Percentiles rank a stretch among this genome's conserved stretches.
These are phyloP conservation scores for Rapana venosa DNA, from an alignment of 2,888 invertebrate species.

Conservation along the genomic window DNA sequence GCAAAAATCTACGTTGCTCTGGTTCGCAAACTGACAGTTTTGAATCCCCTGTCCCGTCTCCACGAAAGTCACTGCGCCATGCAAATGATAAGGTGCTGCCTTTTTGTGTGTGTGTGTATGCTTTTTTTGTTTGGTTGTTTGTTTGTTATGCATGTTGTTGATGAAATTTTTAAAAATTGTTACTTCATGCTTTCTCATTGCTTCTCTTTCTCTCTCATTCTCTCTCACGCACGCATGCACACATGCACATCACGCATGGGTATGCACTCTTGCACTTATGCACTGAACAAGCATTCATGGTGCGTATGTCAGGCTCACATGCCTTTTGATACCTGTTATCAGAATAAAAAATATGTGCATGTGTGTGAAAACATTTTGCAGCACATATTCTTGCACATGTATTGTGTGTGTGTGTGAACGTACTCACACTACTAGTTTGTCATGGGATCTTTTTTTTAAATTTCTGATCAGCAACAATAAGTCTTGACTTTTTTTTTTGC, in stretches of 20 bases:
- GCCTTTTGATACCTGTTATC: too few relatives aligned
- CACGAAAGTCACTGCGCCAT: conserved; percentile 50
- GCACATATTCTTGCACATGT: too few relatives aligned
- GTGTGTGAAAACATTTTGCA: too few relatives aligned
- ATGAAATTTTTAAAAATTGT: neutral
- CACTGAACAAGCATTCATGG: too few relatives aligned
- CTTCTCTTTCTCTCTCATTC: neutral
- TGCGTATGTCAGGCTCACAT: too few relatives aligned
- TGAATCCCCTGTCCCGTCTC: conserved; percentile 65
- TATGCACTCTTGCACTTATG: neutral
- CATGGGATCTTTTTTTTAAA: too few relatives aligned
- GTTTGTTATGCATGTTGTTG: too few relatives aligned
- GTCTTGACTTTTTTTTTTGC: too few relatives aligned
- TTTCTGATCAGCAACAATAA: too few relatives aligned
- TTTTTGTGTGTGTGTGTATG: neutral
- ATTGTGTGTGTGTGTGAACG: too few relatives aligned
- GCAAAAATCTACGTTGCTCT: conserved; percentile 69
- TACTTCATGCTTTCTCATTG: neutral
- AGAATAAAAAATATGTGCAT: too few relatives aligned
- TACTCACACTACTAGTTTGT: too few relatives aligned
- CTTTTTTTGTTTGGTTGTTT: neutral
- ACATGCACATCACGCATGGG: neutral
- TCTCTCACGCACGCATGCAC: neutral
- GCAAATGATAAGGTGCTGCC: conserved; percentile 48
- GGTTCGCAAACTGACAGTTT: conserved; percentile 75